phyloP scores from a whole-genome alignment of 2,888 invertebrate species.

The Litoditis marina region DNA sequence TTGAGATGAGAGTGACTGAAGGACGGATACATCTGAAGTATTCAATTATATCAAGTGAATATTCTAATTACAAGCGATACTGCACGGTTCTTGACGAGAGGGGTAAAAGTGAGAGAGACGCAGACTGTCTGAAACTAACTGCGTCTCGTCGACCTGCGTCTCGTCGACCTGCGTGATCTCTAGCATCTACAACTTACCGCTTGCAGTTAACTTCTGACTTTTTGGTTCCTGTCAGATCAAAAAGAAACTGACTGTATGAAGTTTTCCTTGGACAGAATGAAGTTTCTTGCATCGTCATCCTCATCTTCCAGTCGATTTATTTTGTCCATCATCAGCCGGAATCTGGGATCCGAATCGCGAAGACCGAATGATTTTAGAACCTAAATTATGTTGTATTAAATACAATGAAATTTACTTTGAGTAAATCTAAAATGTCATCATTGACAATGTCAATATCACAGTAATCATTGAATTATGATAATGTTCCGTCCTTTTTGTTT shows the following conservation, averaged over 20 bases:
- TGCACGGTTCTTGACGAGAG: no score
- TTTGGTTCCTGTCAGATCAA: background rate
- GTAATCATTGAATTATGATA: no score
- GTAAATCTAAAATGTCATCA: no score
- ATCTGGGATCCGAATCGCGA: conserved; percentile 46
- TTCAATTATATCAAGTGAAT: background rate
- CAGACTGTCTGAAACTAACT: background rate
- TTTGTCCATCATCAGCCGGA: conserved; percentile 36
- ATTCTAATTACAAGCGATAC: no score
- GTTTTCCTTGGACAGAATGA: conserved; percentile 41
- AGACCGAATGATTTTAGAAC: conserved; percentile 54
- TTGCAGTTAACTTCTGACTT: no score
- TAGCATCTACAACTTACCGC: no score
- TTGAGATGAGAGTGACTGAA: conserved; percentile 49
- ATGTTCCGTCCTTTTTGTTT: background rate
- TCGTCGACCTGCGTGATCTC: background rate
- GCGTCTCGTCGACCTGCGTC: background rate
- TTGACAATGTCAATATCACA: no score
- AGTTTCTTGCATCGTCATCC: conserved; percentile 42
- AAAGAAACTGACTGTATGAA: conserved; percentile 46
- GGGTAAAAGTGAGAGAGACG: no score
- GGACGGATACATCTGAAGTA: conserved; percentile 50
- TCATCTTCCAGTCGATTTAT: conserved; percentile 34
- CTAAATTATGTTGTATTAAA: conserved; percentile 8
- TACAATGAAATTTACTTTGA: no score